Evolutionary conservation across 1,140 invertebrate genomes (phyloP).

Genomic region (Eufriesea mexicana): DNA sequence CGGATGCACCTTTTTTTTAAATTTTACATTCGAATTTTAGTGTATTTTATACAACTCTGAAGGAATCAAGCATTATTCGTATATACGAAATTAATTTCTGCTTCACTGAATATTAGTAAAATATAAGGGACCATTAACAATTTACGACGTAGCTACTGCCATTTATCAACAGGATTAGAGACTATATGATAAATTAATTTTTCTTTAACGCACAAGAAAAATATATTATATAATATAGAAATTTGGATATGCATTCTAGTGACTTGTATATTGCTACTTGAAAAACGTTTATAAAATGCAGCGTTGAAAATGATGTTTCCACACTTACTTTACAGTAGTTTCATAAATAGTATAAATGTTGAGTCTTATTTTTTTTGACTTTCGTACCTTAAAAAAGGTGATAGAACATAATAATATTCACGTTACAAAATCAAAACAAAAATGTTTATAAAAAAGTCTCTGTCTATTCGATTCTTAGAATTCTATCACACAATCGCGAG

Average conservation of each 20-base stretch:
- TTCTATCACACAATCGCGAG: constrained; percentile 46
- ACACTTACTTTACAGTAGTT: constrained; percentile 34
- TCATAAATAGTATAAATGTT: constrained; percentile 55
- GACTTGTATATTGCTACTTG: constrained; percentile 60
- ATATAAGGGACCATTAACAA: neutral
- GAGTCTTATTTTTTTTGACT: constrained; percentile 43
- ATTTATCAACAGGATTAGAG: neutral
- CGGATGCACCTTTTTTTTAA: neutral
- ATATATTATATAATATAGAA: constrained; percentile 22
- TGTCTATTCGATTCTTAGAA: constrained; percentile 41
- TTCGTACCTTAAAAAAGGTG: constrained; percentile 19
- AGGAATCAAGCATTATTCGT: neutral
- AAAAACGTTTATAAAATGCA: constrained; percentile 53
- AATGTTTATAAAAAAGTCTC: constrained; percentile 62
- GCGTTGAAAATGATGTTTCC: constrained; percentile 41
- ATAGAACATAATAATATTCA: constrained; percentile 56
- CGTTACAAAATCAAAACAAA: constrained; percentile 57
- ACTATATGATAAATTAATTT: neutral
- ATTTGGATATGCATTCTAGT: constrained; percentile 48
- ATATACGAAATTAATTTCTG: neutral
- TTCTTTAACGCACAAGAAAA: neutral
- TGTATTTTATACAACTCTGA: constrained; percentile 5
- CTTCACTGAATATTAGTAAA: neutral
- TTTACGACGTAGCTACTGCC: neutral
- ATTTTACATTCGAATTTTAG: constrained; percentile 21